Evolutionary conservation across 2,888 invertebrate species (phyloP).

Genomic region (Suillia variegata): DNA sequence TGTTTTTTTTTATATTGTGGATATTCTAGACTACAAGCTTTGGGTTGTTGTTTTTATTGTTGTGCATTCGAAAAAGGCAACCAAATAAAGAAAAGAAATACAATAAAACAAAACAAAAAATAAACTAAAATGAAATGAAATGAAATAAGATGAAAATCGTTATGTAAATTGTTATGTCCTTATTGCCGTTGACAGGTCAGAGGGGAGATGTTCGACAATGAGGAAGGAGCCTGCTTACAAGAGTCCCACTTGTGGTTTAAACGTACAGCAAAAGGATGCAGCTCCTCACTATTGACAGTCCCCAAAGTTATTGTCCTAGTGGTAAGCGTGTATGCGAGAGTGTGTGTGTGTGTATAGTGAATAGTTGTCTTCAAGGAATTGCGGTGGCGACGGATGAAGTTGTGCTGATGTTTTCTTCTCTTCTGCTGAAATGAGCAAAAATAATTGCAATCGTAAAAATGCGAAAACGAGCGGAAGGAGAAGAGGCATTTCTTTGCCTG

Average conservation of each 20-base stretch:
- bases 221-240: not conserved
- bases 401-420: conserved; percentile 32
- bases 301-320: not conserved
- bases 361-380: conserved; percentile 45
- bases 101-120: too few species aligned
- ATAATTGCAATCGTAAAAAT: conserved; percentile 49
- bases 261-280: not conserved
- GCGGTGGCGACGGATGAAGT: conserved; percentile 29
- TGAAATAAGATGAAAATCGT: conserved; percentile 27
- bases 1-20: too few species aligned
- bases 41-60: too few species aligned
- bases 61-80: too few species aligned
- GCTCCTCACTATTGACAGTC: not conserved
- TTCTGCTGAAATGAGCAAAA: conserved; percentile 52
- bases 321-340: too few species aligned
- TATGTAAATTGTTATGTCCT: conserved; percentile 41
- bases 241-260: not conserved
- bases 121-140: too few species aligned
- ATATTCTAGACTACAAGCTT: too few species aligned
- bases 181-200: conserved; percentile 1
- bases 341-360: not conserved
- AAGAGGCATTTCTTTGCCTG: conserved; percentile 19
- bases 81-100: too few species aligned
- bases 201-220: too few species aligned
- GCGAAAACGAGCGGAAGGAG: conserved; percentile 26